phyloP scores from a whole-genome alignment of 1,140 invertebrate genomes.

The Drosophila aff. region DNA sequence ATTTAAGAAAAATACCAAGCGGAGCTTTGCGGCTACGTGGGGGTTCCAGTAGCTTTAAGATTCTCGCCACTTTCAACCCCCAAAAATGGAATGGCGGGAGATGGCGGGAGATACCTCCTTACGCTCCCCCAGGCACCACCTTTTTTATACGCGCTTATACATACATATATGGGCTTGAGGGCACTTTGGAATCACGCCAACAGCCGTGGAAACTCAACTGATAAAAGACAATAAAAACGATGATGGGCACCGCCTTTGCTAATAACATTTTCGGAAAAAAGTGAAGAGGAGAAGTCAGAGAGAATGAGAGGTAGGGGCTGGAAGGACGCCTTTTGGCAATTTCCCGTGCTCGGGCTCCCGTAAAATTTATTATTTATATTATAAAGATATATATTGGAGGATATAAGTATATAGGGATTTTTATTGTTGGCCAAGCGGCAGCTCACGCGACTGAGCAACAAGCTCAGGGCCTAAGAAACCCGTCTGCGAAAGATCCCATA shows the following conservation, averaged over 20 bases:
- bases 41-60: slow-evolving; percentile 2
- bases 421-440: slow-evolving; percentile 32
- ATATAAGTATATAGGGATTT: slow-evolving; percentile 17
- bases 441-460: slow-evolving; percentile 27
- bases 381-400: slow-evolving; percentile 27
- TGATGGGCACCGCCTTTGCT: slow-evolving; percentile 27
- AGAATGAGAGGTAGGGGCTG: background rate
- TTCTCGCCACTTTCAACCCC: background rate
- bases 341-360: slow-evolving; percentile 9
- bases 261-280: slow-evolving; percentile 48
- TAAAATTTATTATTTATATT: slow-evolving; percentile 57
- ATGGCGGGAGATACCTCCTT: background rate
- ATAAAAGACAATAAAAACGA: slow-evolving; percentile 67
- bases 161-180: slow-evolving; percentile 19
- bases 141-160: slow-evolving; percentile 5
- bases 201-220: slow-evolving; percentile 34
- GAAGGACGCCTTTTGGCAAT: slow-evolving; percentile 35
- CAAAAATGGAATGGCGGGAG: background rate
- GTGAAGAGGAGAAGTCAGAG: slow-evolving; percentile 5
- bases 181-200: slow-evolving; percentile 31
- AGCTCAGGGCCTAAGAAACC: slow-evolving; percentile 5
- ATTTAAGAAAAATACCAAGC: background rate
- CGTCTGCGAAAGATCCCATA: slow-evolving; percentile 29
- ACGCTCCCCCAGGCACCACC: slow-evolving; percentile 6
- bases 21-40: background rate